Evolutionary conservation across 2,113 vertebrate species (phyloP).

Genomic region (Istiophorus platypterus): DNA sequence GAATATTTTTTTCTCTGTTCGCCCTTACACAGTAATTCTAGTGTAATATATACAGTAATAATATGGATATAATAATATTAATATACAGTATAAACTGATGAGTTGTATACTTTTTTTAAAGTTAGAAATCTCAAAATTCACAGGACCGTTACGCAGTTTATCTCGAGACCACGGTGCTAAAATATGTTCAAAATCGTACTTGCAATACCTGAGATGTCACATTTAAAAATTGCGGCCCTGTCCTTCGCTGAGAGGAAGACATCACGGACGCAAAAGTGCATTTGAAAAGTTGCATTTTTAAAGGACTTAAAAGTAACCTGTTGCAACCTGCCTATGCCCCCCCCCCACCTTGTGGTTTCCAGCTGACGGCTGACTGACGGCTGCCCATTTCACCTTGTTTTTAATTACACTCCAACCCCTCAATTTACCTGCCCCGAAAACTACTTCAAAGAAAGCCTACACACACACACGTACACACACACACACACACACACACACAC

Average conservation of each 20-base stretch:
- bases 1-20: too few species aligned
- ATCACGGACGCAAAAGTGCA: neutral
- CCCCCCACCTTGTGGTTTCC: conserved; percentile 22
- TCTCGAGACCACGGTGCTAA: too few species aligned
- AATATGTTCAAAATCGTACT: neutral
- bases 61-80: too few species aligned
- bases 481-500: conserved; percentile 18
- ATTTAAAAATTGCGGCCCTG: neutral
- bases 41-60: too few species aligned
- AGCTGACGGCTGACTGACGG: conserved; percentile 57
- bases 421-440: conserved; percentile 68
- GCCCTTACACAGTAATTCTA: too few species aligned
- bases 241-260: neutral
- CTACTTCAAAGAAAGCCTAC: conserved; percentile 66
- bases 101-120: too few species aligned
- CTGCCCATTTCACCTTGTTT: conserved; percentile 68
- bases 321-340: conserved; percentile 13
- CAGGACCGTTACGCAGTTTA: too few species aligned
- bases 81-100: too few species aligned
- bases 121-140: too few species aligned
- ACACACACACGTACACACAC: conserved; percentile 30
- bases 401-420: conserved; percentile 70
- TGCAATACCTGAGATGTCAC: neutral
- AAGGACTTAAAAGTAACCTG: conserved; percentile 27
- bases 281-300: conserved; percentile 6